Conservation (phyloP, 2,113 vertebrate genomes). For the Nibea coibor region DNA sequence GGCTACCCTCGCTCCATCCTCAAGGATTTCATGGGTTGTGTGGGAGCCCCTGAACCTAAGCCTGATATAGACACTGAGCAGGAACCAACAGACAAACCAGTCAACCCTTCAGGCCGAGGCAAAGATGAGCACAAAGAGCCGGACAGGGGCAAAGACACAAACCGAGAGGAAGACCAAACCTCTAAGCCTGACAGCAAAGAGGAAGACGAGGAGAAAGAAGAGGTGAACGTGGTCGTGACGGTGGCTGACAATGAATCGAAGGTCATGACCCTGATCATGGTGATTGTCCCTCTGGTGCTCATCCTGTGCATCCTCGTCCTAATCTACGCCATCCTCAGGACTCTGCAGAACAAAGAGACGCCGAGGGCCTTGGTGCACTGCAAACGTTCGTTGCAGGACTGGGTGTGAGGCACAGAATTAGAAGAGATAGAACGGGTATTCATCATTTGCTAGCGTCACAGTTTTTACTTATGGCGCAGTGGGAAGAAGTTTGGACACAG, state of each 20-base stretch:
- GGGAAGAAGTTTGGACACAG: constrained; percentile 14
- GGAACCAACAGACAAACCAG: constrained; percentile 45
- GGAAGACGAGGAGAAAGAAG: constrained; percentile 75
- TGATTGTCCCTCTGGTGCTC: constrained; percentile 90
- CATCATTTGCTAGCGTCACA: constrained; percentile 4
- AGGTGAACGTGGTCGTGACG: constrained; percentile 90
- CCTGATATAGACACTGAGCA: constrained; percentile 55
- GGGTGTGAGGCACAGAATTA: constrained; percentile 87
- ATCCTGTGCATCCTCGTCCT: constrained; percentile 91
- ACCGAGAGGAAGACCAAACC: constrained; percentile 64
- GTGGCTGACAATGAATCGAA: constrained; percentile 87
- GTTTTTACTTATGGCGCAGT: neutral
- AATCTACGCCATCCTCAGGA: constrained; percentile 91
- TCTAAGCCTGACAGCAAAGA: neutral
- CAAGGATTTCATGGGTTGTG: constrained; percentile 96
- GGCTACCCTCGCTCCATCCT: constrained; percentile 97
- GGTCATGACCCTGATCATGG: constrained; percentile 91
- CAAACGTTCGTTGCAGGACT: constrained; percentile 98
- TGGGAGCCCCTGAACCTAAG: constrained; percentile 78
- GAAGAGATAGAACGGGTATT: neutral
- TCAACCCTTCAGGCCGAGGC: constrained; percentile 56
- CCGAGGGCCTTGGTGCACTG: constrained; percentile 94
- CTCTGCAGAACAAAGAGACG: constrained; percentile 93
- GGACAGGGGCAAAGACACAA: constrained; percentile 65
- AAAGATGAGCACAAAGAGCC: constrained; percentile 55